Percentiles rank a stretch among this genome's conserved stretches.
phyloP scores from a whole-genome alignment of 2,113 vertebrate species.

The Panurus biarmicus region DNA sequence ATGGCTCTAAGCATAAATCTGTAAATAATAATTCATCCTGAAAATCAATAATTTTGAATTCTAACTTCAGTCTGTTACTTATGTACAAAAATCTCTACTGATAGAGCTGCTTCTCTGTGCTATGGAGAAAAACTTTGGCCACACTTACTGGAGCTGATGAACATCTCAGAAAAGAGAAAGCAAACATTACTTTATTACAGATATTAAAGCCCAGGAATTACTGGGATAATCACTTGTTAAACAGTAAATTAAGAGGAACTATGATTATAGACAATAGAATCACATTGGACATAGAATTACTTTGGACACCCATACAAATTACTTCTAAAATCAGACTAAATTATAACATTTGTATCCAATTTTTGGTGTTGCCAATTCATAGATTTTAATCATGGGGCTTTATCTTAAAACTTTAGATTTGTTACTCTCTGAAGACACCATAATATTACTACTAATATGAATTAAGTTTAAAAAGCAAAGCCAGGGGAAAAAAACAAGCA shows the following conservation, averaged over 20 bases:
- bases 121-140: background rate
- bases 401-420: background rate
- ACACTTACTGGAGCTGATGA: background rate
- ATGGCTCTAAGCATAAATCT: background rate
- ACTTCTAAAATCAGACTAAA: background rate
- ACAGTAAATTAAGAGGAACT: background rate
- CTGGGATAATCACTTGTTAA: background rate
- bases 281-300: background rate
- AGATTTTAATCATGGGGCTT: background rate
- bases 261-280: background rate
- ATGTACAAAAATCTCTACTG: background rate
- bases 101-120: background rate
- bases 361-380: background rate
- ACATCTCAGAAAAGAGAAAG: background rate
- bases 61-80: background rate
- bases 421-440: background rate
- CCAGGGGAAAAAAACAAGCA: background rate
- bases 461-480: background rate
- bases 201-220: background rate
- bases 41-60: background rate
- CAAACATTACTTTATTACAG: constrained; percentile 8
- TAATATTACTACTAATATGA: background rate
- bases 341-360: background rate
- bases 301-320: background rate
- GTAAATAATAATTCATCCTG: background rate